Conservation (phyloP, 2,113 vertebrate genomes). For the Lagopus muta region DNA sequence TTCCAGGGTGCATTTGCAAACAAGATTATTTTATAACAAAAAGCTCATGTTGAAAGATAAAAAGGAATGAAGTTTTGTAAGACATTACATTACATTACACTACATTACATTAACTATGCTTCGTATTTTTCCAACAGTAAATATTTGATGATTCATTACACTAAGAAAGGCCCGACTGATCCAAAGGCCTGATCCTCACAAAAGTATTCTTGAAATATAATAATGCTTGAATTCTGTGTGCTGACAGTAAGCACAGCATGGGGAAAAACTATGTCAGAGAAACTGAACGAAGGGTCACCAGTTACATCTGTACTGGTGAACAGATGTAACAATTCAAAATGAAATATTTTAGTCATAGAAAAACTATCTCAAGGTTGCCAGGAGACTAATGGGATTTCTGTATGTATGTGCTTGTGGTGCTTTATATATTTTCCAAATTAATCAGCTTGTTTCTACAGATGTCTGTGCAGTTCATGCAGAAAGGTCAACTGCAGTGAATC, state of each 20-base stretch:
- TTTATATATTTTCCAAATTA: background rate
- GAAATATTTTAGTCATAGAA: background rate
- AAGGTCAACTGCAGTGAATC: background rate
- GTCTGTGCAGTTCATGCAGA: background rate
- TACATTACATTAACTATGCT: background rate
- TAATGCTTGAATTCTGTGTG: background rate
- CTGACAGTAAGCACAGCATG: background rate
- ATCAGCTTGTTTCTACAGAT: background rate
- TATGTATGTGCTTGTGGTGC: background rate
- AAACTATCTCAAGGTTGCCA: background rate
- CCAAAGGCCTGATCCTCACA: background rate
- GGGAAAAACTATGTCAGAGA: background rate
- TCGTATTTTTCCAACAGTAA: background rate
- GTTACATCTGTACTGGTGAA: background rate
- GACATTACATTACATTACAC: background rate
- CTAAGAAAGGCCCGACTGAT: background rate
- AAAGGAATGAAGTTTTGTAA: background rate
- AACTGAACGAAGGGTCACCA: background rate
- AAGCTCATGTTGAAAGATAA: background rate
- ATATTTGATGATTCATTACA: background rate
- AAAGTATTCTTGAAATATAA: background rate
- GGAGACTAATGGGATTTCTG: background rate
- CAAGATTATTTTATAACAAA: background rate
- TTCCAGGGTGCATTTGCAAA: background rate
- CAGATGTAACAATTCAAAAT: background rate